These are phyloP conservation scores for Podilymbus podiceps DNA, from an alignment of 2,113 vertebrate genomes.

Conservation along the genomic window DNA sequence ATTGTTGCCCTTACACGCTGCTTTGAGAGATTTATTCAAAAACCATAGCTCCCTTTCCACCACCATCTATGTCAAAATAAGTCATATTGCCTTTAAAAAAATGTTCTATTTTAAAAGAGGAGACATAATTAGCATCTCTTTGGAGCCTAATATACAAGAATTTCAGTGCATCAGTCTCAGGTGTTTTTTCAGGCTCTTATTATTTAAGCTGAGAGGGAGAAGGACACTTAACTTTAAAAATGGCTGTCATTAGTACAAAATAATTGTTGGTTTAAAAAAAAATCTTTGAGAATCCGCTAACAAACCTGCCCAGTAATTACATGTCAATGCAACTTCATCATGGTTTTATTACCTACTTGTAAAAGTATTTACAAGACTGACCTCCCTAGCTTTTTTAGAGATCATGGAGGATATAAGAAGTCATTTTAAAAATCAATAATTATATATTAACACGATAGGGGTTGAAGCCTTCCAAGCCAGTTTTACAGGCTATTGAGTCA, in stretches of 20 bases:
- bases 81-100: background rate
- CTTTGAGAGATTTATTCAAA: conserved; percentile 55
- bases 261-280: conserved; percentile 47
- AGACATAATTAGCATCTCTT: background rate
- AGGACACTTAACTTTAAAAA: conserved; percentile 54
- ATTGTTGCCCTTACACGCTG: conserved; percentile 43
- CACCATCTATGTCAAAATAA: conserved; percentile 23
- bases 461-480: conserved; percentile 37
- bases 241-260: conserved; percentile 42
- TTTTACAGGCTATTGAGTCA: conserved; percentile 7
- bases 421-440: conserved; percentile 68
- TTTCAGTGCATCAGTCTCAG: background rate
- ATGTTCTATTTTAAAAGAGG: background rate
- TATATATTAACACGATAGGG: conserved; percentile 30
- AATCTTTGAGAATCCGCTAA: conserved; percentile 33
- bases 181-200: conserved; percentile 6
- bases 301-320: conserved; percentile 52
- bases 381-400: conserved; percentile 49
- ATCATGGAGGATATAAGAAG: conserved; percentile 49
- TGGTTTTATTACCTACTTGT: conserved; percentile 54
- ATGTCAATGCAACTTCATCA: conserved; percentile 40
- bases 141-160: background rate
- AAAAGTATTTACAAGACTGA: conserved; percentile 58
- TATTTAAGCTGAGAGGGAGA: conserved; percentile 3
- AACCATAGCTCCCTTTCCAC: background rate